phyloP scores from a whole-genome alignment of 1,140 invertebrate genomes.

The Lordiphosa clarofinis region DNA sequence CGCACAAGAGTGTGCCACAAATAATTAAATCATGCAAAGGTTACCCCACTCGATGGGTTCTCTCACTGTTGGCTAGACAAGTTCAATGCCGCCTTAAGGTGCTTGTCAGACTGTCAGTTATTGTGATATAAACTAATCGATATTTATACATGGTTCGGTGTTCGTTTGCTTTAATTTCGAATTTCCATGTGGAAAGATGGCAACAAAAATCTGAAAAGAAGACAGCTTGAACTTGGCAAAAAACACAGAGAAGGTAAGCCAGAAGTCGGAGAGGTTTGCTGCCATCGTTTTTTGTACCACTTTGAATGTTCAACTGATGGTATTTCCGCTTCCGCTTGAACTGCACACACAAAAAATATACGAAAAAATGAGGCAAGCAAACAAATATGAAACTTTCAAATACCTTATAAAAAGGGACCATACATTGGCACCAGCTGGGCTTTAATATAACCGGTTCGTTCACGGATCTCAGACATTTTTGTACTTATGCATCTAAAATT shows the following conservation, averaged over 20 bases:
- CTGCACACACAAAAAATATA: slow-evolving; percentile 22
- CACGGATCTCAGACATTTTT: too few relatives aligned
- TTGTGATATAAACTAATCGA: slow-evolving; percentile 69
- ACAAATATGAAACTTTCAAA: too few relatives aligned
- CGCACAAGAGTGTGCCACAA: slow-evolving; percentile 69
- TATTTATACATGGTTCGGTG: slow-evolving; percentile 49
- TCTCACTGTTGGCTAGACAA: slow-evolving; percentile 39
- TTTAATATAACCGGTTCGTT: too few relatives aligned
- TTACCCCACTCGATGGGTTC: slow-evolving; percentile 20
- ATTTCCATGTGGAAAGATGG: slow-evolving; percentile 51
- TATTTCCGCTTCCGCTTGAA: slow-evolving; percentile 62
- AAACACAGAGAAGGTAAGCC: slow-evolving; percentile 17
- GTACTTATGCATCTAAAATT: too few relatives aligned
- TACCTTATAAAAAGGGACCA: too few relatives aligned
- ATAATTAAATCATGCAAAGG: slow-evolving; percentile 76
- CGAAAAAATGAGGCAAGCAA: not conserved
- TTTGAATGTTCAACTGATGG: slow-evolving; percentile 19
- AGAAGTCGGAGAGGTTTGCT: slow-evolving; percentile 26
- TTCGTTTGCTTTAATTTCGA: slow-evolving; percentile 20
- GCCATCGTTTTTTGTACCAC: slow-evolving; percentile 19
- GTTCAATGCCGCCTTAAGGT: slow-evolving; percentile 60
- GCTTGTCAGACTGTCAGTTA: slow-evolving; percentile 62
- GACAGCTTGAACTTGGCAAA: slow-evolving; percentile 9
- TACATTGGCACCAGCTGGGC: too few relatives aligned
- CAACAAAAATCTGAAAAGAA: slow-evolving; percentile 9